Evolutionary conservation across 2,888 invertebrate species (phyloP), one percentile per base, ranked within the genome.

Genomic region (Drosophila quinaria): DNA sequence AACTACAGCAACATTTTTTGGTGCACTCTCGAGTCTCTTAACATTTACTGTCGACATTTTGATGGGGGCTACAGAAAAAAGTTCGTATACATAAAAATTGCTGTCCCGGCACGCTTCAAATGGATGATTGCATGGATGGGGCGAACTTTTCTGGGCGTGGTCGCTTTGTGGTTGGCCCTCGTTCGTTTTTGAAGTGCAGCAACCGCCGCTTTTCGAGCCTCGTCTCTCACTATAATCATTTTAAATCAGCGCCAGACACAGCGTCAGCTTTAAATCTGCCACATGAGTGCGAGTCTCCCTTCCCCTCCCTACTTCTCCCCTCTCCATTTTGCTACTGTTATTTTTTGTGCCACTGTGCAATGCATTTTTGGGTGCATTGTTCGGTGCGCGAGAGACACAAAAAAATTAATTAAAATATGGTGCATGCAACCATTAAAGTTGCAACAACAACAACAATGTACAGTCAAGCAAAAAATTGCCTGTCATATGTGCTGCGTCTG

Each of bases 351-450:
- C 37, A 39, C 22, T 41, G n/a, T 29, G 58, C 54, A 67, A 49
- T 37, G 25, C 31, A 56, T 78, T 72, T 60, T 63, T 41, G 42
- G 51, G 19, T 33, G 51, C 59, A 71, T 51, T 65, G 59, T 70
- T 50, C 19, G 50, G 51, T 11, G 6, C 11, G 25, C 0, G 13
- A 54, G 13, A 9, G 15, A 31, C 8, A 6, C 13, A 33, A 67
- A 65, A 70, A 82, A 74, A 82, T 84, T 84, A 84, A 84, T 84
- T 85, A 85, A 85, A 84, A 75, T 73, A 78, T 78, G 70, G 25
- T 49, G 70, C 70, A 84, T 58, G 64, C 47, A 76, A 62, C 64
- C 76, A 82, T 83, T 80, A 80, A 82, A 78, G 80, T 66, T 63
- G 56, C 70, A 70, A 52, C 25, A 25, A 22, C 25, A 25, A 22